phyloP scores from a whole-genome alignment of 1,140 invertebrate species.

The Hypsibius dujardini region DNA sequence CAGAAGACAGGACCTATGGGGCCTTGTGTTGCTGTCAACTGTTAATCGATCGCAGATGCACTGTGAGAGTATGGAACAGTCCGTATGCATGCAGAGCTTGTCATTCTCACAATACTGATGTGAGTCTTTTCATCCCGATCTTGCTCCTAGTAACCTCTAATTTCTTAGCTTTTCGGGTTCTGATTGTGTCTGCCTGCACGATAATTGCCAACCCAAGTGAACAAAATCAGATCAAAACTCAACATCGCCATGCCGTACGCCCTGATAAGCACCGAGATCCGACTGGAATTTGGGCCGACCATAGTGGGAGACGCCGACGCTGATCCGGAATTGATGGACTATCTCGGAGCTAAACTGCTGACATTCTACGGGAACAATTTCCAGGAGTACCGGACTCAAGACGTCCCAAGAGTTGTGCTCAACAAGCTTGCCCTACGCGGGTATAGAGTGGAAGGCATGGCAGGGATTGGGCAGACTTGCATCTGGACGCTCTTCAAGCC shows the following conservation, averaged over 20 bases:
- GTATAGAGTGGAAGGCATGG: conserved; percentile 31
- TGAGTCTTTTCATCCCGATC: too few species aligned
- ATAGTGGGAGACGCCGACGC: conserved; percentile 33
- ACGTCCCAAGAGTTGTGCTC: conserved; percentile 32
- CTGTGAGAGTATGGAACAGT: too few species aligned
- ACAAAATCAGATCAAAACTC: too few species aligned
- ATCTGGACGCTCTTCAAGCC: conserved; percentile 34
- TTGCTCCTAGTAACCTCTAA: too few species aligned
- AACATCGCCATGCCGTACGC: conserved; percentile 13
- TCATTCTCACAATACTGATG: too few species aligned
- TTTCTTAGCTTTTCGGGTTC: too few species aligned
- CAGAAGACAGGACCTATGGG: too few species aligned
- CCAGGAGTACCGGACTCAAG: conserved; percentile 29
- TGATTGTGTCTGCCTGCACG: too few species aligned
- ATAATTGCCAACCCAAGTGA: too few species aligned
- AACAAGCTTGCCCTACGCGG: conserved; percentile 33
- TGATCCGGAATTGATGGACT: conserved; percentile 33
- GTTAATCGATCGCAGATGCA: too few species aligned
- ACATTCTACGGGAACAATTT: conserved; percentile 34
- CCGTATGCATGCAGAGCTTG: too few species aligned
- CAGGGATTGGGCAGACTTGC: conserved; percentile 36
- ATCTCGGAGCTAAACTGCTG: conserved; percentile 30
- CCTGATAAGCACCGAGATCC: conserved; percentile 13
- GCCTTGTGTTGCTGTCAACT: too few species aligned
- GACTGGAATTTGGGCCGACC: conserved; percentile 32